Percentiles rank a stretch among this genome's conserved stretches.
Evolutionary conservation across 2,797 vertebrate species (phyloP).

Genomic region (Xenops minutus): DNA sequence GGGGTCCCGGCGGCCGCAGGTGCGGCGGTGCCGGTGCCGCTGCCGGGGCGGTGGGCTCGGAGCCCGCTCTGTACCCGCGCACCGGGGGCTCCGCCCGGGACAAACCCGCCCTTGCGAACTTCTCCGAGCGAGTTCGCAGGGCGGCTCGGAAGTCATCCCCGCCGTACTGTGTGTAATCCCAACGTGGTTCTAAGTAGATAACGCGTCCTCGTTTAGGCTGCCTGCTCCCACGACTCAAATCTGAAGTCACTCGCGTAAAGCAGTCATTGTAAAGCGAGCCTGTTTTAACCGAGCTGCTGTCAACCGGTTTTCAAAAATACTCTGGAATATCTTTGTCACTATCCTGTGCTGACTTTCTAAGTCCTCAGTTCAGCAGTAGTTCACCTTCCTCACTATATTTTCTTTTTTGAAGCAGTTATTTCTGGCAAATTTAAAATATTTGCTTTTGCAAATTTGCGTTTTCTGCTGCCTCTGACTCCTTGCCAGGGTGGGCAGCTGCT

Average conservation of each 20-base stretch:
- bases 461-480: neutral
- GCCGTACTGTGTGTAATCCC: neutral
- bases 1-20: neutral
- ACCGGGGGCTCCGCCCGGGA: fast-evolving
- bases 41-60: no score
- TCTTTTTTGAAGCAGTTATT: neutral
- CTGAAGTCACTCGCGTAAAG: neutral
- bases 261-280: neutral
- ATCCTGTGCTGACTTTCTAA: neutral
- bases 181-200: neutral
- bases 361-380: neutral
- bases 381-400: neutral
- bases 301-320: neutral
- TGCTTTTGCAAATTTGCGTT: neutral
- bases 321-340: fast-evolving
- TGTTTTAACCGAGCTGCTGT: neutral
- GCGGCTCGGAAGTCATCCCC: neutral
- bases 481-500: neutral
- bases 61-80: fast-evolving
- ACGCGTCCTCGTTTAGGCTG: fast-evolving
- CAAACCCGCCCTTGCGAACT: fast-evolving
- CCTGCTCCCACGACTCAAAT: neutral
- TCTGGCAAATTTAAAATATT: neutral
- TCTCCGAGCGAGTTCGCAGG: fast-evolving
- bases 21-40: no score